phyloP scores from a whole-genome alignment of 2,113 vertebrate species.

The Apeltes quadracus region DNA sequence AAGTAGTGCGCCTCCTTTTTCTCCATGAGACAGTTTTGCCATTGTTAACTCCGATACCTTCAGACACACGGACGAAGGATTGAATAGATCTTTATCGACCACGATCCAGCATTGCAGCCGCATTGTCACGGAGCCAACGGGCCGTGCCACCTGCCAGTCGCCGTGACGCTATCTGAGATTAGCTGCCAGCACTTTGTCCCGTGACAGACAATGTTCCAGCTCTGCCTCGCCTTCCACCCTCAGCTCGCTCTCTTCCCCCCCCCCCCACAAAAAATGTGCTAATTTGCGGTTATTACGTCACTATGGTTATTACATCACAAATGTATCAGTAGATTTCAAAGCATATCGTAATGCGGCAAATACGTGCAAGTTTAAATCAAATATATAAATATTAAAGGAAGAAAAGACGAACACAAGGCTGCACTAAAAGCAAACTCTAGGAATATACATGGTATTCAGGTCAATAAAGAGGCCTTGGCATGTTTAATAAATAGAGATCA shows the following conservation, averaged over 20 bases:
- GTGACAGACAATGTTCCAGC: constrained; percentile 14
- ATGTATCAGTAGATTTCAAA: background rate
- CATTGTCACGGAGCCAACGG: constrained; percentile 13
- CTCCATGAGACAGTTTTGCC: background rate
- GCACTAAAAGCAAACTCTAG: background rate
- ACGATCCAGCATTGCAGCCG: constrained; percentile 10
- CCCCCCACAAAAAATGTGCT: background rate
- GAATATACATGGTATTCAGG: background rate
- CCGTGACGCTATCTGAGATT: constrained; percentile 12
- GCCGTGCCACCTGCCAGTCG: constrained; percentile 38
- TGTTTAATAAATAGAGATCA: constrained; percentile 10
- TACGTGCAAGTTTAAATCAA: background rate
- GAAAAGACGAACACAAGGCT: background rate
- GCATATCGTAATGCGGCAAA: background rate
- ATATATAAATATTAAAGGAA: background rate
- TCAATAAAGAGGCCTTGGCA: background rate
- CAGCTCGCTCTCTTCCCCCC: background rate
- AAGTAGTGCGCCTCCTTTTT: background rate
- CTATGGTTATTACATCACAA: background rate
- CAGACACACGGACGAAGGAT: background rate
- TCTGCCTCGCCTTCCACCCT: background rate
- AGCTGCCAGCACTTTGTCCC: constrained; percentile 36
- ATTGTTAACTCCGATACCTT: background rate
- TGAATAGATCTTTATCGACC: constrained; percentile 5
- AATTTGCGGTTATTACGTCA: too few species aligned